These are phyloP conservation scores for Nematostella vectensis DNA, from an alignment of 92 coral and sea anemone genomes.

Conservation along the genomic window DNA sequence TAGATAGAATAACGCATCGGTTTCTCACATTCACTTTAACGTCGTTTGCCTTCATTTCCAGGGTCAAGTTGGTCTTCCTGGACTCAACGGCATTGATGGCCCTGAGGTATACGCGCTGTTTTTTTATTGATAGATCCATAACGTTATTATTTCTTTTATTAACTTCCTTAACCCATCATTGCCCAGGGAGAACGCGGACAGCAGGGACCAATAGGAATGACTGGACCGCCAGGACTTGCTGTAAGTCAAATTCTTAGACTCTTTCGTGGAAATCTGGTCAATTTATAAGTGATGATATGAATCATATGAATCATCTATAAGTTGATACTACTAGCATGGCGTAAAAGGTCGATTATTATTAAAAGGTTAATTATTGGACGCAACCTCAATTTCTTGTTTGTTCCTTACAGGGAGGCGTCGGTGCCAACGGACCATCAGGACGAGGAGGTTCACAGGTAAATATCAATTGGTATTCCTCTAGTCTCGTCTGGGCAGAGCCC, in stretches of 20 bases:
- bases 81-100: not conserved
- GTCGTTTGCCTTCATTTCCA: not conserved
- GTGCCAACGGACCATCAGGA: conserved; percentile 18
- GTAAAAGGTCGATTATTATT: too few relatives aligned
- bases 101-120: not conserved
- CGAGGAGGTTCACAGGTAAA: conserved; percentile 15
- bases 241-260: conserved; percentile 6
- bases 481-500: too few relatives aligned
- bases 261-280: too few relatives aligned
- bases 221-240: conserved; percentile 20
- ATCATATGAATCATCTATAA: too few relatives aligned
- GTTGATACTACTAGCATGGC: too few relatives aligned
- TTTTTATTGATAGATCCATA: too few relatives aligned
- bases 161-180: not conserved
- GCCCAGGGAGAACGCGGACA: conserved; percentile 30
- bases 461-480: not conserved
- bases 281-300: too few relatives aligned
- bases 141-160: too few relatives aligned
- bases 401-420: conserved; percentile 13
- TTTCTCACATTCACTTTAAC: not conserved
- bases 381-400: too few relatives aligned
- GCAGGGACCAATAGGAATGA: conserved; percentile 20
- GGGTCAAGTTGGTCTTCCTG: not conserved
- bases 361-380: too few relatives aligned
- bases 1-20: too few relatives aligned